Evolutionary conservation across 1,140 invertebrate genomes (phyloP).

Genomic region (Macrobrachium nipponense): DNA sequence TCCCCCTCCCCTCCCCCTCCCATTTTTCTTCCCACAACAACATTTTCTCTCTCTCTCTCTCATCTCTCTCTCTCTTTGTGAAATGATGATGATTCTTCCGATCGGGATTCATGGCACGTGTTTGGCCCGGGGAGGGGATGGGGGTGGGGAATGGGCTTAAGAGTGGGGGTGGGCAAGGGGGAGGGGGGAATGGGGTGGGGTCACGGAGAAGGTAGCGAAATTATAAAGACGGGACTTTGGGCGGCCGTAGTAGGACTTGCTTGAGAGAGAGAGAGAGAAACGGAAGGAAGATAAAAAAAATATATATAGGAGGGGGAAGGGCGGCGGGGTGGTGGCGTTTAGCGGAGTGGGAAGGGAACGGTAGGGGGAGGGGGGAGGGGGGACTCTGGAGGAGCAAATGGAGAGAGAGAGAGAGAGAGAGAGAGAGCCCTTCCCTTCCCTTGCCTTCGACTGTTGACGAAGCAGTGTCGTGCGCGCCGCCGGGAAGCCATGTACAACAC

Average conservation of each 20-base stretch:
- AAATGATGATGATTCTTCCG: no score
- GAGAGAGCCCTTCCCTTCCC: background rate
- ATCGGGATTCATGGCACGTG: no score
- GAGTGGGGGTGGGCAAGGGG: no score
- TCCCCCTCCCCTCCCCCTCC: no score
- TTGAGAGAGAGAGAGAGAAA: constrained; percentile 25
- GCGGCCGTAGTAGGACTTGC: background rate
- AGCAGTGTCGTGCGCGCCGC: background rate
- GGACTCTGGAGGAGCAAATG: background rate
- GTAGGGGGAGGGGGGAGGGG: background rate
- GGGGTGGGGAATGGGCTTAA: no score
- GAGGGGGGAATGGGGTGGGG: no score
- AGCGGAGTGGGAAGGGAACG: background rate
- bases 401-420: constrained; percentile 13
- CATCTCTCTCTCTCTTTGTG: no score
- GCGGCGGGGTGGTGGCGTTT: background rate
- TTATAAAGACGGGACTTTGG: background rate
- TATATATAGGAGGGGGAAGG: background rate
- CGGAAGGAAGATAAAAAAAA: background rate
- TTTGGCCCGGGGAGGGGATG: no score
- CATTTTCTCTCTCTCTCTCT: no score
- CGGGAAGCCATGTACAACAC: background rate
- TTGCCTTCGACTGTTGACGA: background rate
- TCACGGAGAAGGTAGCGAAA: no score
- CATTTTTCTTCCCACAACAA: no score